Evolutionary conservation across 2,797 vertebrate genomes (phyloP), one percentile per base, ranked within the genome.

Genomic region (Botia almorhae): DNA sequence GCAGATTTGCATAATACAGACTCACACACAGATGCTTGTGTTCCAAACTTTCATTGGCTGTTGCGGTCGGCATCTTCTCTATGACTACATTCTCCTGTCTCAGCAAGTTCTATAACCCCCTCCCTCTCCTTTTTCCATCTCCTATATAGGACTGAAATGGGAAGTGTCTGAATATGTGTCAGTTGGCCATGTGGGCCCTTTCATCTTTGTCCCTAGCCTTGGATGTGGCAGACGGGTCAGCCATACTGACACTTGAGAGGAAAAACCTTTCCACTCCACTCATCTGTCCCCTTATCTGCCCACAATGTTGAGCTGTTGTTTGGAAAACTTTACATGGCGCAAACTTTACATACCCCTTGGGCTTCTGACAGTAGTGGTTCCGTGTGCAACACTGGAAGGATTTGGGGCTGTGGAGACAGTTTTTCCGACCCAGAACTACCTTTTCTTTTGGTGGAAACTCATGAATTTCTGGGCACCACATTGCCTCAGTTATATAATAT

Each of bases 101-200:
- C 85, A 82, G 79, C 81, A 78, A 70, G 70, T 87, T 86, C 81
- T 83, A 85, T 83, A 79, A 61, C 69, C 11, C 75, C 70, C 77
- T 63, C 80, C 69, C 81, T 26, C 55, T 21, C 69, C 81, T 26
- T 60, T 21, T 53, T 83, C 85, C 87, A 71, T 86, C 82, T 89
- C 64, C 83, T 81, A 81, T 85, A 87, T 88, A 87, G 89, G 69
- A 88, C 81, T 88, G 86, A 89, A 88, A 85, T 76, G 10, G 79
- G 75, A 74, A 36, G 43, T 81, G 82, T 78, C 81, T 89, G 80
- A 88, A 91, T 89, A 85, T 90, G 84, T 93, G 92, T 92, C 90
- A 91, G 84, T 89, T 89, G 90, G 88, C 90, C 86, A 90, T 86
- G 87, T 83, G 76, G 76, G 77, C 83, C 88, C 75, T 83, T 85